These are phyloP conservation scores for Thalassarche chlororhynchos DNA, from an alignment of 2,113 vertebrate genomes.

Conservation along the genomic window DNA sequence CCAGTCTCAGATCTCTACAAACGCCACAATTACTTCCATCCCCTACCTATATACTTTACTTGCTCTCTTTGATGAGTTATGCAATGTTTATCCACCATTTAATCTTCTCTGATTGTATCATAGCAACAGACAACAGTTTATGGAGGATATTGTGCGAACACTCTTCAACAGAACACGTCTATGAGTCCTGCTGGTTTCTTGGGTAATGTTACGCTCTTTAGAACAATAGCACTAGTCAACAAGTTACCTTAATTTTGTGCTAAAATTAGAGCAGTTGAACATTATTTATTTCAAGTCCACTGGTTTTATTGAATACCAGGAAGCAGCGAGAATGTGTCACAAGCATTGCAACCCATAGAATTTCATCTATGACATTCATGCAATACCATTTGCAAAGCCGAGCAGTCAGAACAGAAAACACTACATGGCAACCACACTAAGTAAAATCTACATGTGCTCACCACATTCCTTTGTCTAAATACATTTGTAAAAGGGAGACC, in stretches of 20 bases:
- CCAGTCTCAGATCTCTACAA: background rate
- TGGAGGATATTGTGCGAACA: background rate
- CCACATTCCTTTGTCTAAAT: background rate
- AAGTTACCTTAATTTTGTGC: background rate
- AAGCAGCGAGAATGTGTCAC: background rate
- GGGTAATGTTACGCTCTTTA: background rate
- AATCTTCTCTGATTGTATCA: slow-evolving; percentile 33
- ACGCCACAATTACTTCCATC: background rate
- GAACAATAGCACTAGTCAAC: background rate
- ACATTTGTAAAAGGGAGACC: background rate
- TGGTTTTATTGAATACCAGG: background rate
- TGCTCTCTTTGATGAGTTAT: slow-evolving; percentile 26
- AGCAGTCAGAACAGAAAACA: background rate
- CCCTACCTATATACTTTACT: background rate
- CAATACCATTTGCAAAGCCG: background rate
- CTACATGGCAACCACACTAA: background rate
- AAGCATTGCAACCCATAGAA: background rate
- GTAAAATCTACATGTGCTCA: background rate
- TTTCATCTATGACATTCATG: background rate
- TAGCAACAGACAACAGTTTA: slow-evolving; percentile 39
- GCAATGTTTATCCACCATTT: slow-evolving; percentile 27
- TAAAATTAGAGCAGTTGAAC: slow-evolving; percentile 17
- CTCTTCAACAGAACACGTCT: background rate
- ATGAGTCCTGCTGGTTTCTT: background rate
- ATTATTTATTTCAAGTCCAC: background rate